Percentiles rank a stretch among this genome's conserved stretches.
These are phyloP conservation scores for Theretra japonica DNA, from an alignment of 2,888 invertebrate species.

Conservation along the genomic window DNA sequence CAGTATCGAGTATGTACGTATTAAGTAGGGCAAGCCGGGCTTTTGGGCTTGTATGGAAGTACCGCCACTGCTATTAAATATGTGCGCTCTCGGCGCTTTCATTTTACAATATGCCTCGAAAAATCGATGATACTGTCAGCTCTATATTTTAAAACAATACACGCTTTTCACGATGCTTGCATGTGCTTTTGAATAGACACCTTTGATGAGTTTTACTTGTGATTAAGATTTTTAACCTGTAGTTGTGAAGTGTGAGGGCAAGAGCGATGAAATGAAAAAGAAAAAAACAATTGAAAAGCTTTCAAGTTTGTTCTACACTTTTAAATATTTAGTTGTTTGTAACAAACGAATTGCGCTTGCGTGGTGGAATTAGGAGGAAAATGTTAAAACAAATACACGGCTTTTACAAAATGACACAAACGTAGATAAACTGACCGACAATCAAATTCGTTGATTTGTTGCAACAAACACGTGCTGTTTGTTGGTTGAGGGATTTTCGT, in stretches of 20 bases:
- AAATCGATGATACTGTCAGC: neutral
- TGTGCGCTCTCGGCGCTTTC: conserved; percentile 3
- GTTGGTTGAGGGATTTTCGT: neutral
- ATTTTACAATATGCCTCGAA: conserved; percentile 1
- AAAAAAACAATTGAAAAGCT: too few relatives aligned
- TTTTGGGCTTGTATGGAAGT: too few relatives aligned
- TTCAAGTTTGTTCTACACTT: too few relatives aligned
- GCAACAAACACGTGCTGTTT: neutral
- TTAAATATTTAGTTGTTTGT: too few relatives aligned
- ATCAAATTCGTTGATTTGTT: neutral
- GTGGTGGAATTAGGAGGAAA: too few relatives aligned
- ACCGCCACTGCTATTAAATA: conserved; percentile 41
- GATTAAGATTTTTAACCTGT: too few relatives aligned
- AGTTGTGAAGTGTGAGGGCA: too few relatives aligned
- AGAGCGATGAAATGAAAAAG: too few relatives aligned
- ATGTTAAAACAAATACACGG: neutral
- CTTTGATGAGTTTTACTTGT: too few relatives aligned
- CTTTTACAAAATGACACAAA: neutral
- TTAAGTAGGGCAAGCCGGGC: too few relatives aligned
- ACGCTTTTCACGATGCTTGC: neutral
- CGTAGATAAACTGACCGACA: neutral
- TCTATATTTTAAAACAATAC: neutral
- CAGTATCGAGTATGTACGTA: too few relatives aligned
- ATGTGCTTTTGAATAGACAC: neutral
- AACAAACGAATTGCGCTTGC: too few relatives aligned